Evolutionary conservation across 2,113 vertebrate genomes (phyloP).

Genomic region (Bufo gargarizans): DNA sequence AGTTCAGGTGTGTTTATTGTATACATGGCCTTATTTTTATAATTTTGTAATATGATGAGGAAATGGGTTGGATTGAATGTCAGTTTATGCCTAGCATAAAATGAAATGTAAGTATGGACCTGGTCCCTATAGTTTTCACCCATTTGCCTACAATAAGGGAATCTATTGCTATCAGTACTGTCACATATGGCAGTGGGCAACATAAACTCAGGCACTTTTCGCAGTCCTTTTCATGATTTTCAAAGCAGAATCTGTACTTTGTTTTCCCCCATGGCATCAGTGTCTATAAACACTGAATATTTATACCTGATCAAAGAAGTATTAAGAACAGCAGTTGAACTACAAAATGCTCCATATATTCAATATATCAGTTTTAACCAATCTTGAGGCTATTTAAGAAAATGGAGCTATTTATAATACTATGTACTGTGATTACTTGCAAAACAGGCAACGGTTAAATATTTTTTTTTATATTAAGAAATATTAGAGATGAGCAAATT

Average conservation of each 20-base stretch:
- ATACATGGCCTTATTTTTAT: too few species aligned
- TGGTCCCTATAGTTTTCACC: not conserved
- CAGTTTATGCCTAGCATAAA: too few species aligned
- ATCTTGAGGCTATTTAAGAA: not conserved
- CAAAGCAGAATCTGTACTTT: not conserved
- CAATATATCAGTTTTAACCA: not conserved
- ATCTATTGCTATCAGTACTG: not conserved
- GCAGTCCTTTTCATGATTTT: constrained; percentile 3
- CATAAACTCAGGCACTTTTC: not conserved
- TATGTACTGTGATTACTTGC: not conserved
- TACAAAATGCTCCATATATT: not conserved
- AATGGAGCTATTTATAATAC: not conserved
- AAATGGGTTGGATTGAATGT: too few species aligned
- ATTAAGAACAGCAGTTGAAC: not conserved
- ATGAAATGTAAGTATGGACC: too few species aligned
- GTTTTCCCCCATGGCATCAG: not conserved
- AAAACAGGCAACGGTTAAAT: not conserved
- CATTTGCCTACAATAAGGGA: not conserved
- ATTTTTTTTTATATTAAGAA: too few species aligned
- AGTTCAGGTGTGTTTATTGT: too few species aligned
- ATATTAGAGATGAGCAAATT: too few species aligned
- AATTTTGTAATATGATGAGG: too few species aligned
- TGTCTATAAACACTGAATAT: not conserved
- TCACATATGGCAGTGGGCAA: not conserved
- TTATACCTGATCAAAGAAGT: not conserved